Base-by-base conservation (phyloP, 23 tunicate species). In the Phallusia fumigata region DNA sequence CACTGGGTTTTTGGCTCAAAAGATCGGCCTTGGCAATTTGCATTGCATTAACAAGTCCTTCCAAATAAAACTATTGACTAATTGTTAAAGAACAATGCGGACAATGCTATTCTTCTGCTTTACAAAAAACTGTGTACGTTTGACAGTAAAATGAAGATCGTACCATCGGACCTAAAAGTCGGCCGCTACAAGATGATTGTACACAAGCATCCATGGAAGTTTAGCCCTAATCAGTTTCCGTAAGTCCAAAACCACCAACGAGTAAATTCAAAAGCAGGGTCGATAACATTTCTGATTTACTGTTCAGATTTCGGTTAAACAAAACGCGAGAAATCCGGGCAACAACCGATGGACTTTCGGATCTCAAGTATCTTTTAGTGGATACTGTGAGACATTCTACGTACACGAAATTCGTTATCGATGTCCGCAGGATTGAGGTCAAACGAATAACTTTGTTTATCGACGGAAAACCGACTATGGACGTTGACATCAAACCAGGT, bases 151-250 rank as follows among this genome's bases (percentile, higher is more conserved):
- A 91, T 91, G 96, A 77, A 53, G 36, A 91, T 91, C 72, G 35
- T 82, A 2, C 88, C 96, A 1, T 79, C 90, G 24, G 75, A 83
- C 11, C 33, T 87, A 49, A 74, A 92, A 32, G 50, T 87, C 8
- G 97, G 97, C 0, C 53, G 97, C 44, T 92, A 92, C 58, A 92
- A 78, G 88, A 92, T 92, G 97, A 92, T 92, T 64, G 82, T 76
- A 0, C 97, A 92, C 75, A 50, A 78, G 32, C 97, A 92, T 77
- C 97, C 97, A 33, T 92, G 97, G 97, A 84, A 92, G 79, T 92
- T 92, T 64, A 84, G 81, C 35, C 86, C 91, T 6, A 89, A 83
- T 77, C 65, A 92, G 31, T 87, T 74, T 74, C 91, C 97, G 97
- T 92, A 84, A 92, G 97, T 86, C 21, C 15, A 0, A 58, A 58